These are phyloP conservation scores for Myripristis murdjan DNA, from an alignment of 2,797 vertebrate genomes.

Conservation along the genomic window DNA sequence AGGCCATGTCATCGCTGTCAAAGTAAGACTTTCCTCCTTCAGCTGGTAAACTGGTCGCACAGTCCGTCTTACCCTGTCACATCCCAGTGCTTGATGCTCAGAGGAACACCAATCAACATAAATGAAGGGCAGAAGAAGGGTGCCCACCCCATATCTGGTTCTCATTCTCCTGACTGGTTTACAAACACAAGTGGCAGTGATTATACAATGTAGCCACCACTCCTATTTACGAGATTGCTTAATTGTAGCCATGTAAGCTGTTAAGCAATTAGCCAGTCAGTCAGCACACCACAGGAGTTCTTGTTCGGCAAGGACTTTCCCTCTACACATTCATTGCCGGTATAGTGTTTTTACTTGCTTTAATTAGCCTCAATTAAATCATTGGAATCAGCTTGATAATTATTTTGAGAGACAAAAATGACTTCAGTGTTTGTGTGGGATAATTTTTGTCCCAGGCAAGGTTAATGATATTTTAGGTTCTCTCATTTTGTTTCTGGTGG, in stretches of 20 bases:
- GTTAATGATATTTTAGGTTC: too few relatives aligned
- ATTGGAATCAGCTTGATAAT: not conserved
- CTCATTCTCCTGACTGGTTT: slow-evolving; percentile 39
- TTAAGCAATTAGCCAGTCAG: slow-evolving; percentile 53
- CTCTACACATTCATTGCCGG: not conserved
- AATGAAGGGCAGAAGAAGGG: not conserved
- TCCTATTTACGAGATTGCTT: slow-evolving; percentile 52
- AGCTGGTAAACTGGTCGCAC: not conserved
- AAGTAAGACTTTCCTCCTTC: slow-evolving; percentile 79
- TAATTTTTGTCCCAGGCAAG: not conserved
- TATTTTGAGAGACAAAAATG: not conserved
- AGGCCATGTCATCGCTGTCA: slow-evolving; percentile 92
- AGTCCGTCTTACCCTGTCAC: not conserved
- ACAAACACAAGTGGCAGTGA: slow-evolving; percentile 51
- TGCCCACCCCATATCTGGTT: not conserved
- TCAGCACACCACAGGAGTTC: slow-evolving; percentile 27
- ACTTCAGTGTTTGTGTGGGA: not conserved
- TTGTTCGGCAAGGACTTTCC: slow-evolving; percentile 29
- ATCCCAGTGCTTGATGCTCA: too few relatives aligned
- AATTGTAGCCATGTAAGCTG: slow-evolving; percentile 53
- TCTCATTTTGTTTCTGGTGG: too few relatives aligned
- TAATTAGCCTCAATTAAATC: too few relatives aligned
- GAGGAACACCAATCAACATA: not conserved
- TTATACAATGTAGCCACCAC: slow-evolving; percentile 33
- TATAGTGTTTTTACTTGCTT: not conserved